phyloP scores from a whole-genome alignment of 2,113 vertebrate genomes.

The Chionomys nivalis region DNA sequence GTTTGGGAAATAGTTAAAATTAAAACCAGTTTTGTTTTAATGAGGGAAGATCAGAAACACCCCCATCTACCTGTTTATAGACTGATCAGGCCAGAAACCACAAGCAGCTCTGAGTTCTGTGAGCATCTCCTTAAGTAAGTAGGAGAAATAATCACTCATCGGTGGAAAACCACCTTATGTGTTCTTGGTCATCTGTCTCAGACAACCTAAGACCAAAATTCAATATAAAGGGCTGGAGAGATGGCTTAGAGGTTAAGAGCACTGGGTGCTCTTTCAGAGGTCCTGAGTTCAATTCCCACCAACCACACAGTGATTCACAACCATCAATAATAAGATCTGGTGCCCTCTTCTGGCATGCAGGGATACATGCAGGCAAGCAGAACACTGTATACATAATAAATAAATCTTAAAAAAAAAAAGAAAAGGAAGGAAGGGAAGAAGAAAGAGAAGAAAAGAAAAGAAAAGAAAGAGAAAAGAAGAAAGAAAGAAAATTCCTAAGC shows the following conservation, averaged over 20 bases:
- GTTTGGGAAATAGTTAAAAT: neutral
- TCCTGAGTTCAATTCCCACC: too few relatives aligned
- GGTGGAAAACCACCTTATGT: neutral
- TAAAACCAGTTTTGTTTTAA: neutral
- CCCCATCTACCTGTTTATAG: neutral
- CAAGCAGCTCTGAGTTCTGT: neutral
- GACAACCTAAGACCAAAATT: constrained; percentile 2
- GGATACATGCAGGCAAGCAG: too few relatives aligned
- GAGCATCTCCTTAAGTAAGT: neutral
- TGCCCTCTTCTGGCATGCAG: too few relatives aligned
- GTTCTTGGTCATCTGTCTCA: constrained; percentile 9
- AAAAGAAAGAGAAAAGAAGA: too few relatives aligned
- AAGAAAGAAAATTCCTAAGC: neutral
- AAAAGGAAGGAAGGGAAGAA: neutral
- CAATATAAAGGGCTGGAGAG: neutral
- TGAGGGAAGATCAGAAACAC: neutral
- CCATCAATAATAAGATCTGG: too few relatives aligned
- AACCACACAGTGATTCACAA: too few relatives aligned
- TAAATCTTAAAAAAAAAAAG: too few relatives aligned
- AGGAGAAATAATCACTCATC: neutral
- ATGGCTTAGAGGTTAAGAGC: too few relatives aligned
- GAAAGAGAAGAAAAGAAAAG: too few relatives aligned
- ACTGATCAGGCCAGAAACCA: neutral
- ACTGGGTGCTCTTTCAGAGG: too few relatives aligned
- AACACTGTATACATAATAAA: too few relatives aligned